A percentile compares a stretch with the other conserved stretches of the same genome.
Evolutionary conservation across 2,888 invertebrate genomes (phyloP).

Genomic region (Amiota communis): DNA sequence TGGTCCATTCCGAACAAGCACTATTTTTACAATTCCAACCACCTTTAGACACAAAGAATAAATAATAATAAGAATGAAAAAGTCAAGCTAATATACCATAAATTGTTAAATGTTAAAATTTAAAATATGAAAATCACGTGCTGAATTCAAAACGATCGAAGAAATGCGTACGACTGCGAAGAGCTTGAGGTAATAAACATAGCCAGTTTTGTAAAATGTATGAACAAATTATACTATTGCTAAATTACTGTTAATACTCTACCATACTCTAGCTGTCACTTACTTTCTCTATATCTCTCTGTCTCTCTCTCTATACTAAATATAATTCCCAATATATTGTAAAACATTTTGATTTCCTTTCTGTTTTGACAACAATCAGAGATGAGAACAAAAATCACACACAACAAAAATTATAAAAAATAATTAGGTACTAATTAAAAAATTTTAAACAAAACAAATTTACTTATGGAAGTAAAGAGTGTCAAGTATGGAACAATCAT

Average conservation of each 20-base stretch:
- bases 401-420: slow-evolving; percentile 16
- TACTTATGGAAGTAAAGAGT: slow-evolving; percentile 20
- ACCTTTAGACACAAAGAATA: slow-evolving; percentile 51
- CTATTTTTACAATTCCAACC: slow-evolving; percentile 72
- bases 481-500: slow-evolving; percentile 23
- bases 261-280: too few relatives aligned
- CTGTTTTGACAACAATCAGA: slow-evolving; percentile 19
- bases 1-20: slow-evolving; percentile 71
- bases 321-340: too few relatives aligned
- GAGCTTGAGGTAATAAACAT: slow-evolving; percentile 23
- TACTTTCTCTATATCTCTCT: too few relatives aligned
- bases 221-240: slow-evolving; percentile 14
- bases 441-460: slow-evolving; percentile 19
- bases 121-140: slow-evolving; percentile 43
- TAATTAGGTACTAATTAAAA: slow-evolving; percentile 11
- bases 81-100: not conserved
- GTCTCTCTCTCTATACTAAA: not conserved
- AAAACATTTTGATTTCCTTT: not conserved
- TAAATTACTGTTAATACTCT: not conserved
- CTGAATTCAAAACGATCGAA: slow-evolving; percentile 66
- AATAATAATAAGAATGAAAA: slow-evolving; percentile 28
- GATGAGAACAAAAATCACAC: slow-evolving; percentile 5
- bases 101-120: not conserved
- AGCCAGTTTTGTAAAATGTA: slow-evolving; percentile 20
- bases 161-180: slow-evolving; percentile 11